These are phyloP conservation scores for Homarus americanus DNA, from an alignment of 1,140 invertebrate genomes.

Conservation along the genomic window DNA sequence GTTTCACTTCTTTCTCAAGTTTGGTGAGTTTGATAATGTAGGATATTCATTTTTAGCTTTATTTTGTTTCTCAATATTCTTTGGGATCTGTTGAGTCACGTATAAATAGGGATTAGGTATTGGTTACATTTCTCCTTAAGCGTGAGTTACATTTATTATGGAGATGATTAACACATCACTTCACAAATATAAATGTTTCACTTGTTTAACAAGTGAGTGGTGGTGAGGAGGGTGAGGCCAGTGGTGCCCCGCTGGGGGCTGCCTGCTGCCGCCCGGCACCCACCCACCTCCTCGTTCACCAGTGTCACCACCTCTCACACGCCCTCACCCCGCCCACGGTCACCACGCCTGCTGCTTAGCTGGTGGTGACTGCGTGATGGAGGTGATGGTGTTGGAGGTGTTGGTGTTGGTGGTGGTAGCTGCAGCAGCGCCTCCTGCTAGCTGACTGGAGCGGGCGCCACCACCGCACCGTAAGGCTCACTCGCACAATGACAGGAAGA, in stretches of 20 bases:
- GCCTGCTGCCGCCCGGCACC: constrained; percentile 31
- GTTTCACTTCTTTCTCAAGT: no score
- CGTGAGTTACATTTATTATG: background rate
- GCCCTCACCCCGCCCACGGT: constrained; percentile 64
- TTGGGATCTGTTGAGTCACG: no score
- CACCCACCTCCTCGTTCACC: constrained; percentile 14
- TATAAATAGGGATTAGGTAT: background rate
- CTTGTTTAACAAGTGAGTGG: background rate
- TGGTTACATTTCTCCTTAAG: background rate
- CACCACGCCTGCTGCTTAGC: constrained; percentile 40
- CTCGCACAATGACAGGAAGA: constrained; percentile 72
- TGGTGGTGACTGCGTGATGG: constrained; percentile 33
- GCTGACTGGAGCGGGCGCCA: constrained; percentile 50
- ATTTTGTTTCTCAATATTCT: no score
- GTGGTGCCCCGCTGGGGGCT: background rate
- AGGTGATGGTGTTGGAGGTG: constrained; percentile 7
- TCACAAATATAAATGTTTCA: background rate
- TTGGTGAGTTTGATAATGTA: no score
- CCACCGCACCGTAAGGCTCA: constrained; percentile 65
- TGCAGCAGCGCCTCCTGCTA: constrained; percentile 43
- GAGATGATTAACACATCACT: background rate
- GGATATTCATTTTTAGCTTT: no score
- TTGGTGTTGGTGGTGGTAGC: constrained; percentile 9
- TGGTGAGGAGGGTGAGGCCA: background rate
- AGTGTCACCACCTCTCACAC: constrained; percentile 57